Base-by-base conservation (phyloP, 2,888 invertebrate genomes). In the Miltochrista miniata region DNA sequence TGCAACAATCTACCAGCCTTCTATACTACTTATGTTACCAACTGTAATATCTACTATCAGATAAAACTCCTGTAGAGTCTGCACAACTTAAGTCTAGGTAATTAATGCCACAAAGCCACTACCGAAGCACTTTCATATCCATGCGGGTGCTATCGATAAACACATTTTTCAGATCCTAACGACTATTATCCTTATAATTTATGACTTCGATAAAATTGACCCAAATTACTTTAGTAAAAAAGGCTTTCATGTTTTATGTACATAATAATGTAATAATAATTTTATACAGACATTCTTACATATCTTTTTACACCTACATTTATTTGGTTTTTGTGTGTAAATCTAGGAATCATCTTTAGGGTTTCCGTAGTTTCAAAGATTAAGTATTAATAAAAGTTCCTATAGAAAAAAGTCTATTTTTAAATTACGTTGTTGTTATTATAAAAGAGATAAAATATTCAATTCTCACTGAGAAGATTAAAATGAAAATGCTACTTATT, bases 121-220 rank as follows among this genome's bases (percentile, higher is more conserved):
- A 49, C 37, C 37, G 45, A 40, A 36, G 47, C 52, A 52, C 48
- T 57, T 63, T 51, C 54, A 58, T 54, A 56, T 54, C 58, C 56
- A 60, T 53, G 58, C 56, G 69, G 18, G 53, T 61, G 61, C 59
- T 59, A 67, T 70, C 67, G 2, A 65, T 18, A 29, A 30, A 35
- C 31, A 69, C 56, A 68, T 74, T 72, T 66, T 68, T 68, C 49
- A 56, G 61, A 64, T 52, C 69, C 49, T 59, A 64, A 64, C 67
- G 70, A 59, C 68, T 67, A 72, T 75, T 76, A 73, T 70, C 68
- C 73, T 61, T 58, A 55, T 67, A 69, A 72, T 63, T 72, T 73
- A 72, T 61, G 61, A 47, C 42, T 46, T 57, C 64, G 62, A 68
- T 70, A 71, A n/a, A n/a, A 68, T 61, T 56, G 45, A 48, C 41